phyloP scores from a whole-genome alignment of 1,140 invertebrate genomes.

The Sinella curviseta region DNA sequence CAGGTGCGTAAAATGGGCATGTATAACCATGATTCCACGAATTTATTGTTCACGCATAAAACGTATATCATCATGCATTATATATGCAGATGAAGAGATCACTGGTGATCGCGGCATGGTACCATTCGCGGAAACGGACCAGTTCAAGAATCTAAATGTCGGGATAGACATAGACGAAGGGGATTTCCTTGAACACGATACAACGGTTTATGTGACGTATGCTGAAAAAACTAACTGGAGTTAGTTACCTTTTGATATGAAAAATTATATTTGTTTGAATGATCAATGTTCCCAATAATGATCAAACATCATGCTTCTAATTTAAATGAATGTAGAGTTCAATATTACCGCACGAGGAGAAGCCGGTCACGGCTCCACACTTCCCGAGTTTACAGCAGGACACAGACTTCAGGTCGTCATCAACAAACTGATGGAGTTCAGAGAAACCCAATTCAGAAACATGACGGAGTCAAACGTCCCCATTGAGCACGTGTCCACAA shows the following conservation, averaged over 20 bases:
- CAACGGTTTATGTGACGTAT: neutral
- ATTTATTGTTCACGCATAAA: neutral
- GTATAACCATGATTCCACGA: neutral
- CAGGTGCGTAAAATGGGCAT: neutral
- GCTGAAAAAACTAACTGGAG: neutral
- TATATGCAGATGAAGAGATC: conserved; percentile 10
- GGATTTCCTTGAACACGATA: neutral
- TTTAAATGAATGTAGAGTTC: neutral
- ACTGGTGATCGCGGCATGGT: neutral
- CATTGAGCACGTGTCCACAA: neutral
- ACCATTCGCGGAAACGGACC: neutral
- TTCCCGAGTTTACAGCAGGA: conserved; percentile 75
- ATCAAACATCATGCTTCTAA: neutral
- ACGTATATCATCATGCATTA: neutral
- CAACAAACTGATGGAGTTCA: conserved; percentile 72
- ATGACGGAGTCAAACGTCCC: neutral
- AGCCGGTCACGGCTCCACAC: conserved; percentile 82
- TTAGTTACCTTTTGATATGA: neutral
- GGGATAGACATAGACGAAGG: conserved; percentile 15
- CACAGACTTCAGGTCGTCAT: conserved; percentile 77
- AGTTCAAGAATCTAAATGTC: neutral
- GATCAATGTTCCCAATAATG: neutral
- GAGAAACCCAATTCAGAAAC: conserved; percentile 53
- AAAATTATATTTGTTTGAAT: neutral
- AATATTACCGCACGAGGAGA: conserved; percentile 58